These are phyloP conservation scores for Myathropa florea DNA, from an alignment of 2,888 invertebrate genomes.

Conservation along the genomic window DNA sequence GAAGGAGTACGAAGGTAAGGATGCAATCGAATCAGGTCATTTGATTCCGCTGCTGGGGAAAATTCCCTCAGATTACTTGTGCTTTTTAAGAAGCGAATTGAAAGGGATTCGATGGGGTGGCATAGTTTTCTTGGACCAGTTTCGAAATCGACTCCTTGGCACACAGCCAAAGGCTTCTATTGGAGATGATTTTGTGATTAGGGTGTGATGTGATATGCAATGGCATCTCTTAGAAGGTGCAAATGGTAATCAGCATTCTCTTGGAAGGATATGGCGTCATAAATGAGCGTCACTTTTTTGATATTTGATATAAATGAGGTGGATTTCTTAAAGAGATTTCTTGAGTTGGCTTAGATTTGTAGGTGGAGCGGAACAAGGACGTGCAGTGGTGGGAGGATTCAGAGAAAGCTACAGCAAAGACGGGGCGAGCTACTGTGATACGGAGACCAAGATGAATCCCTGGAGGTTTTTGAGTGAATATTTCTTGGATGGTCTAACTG, in stretches of 20 bases:
- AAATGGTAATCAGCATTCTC: background rate
- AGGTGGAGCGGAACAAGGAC: too few relatives aligned
- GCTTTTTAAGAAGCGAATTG: too few relatives aligned
- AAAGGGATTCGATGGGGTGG: background rate
- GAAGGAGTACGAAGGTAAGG: slow-evolving; percentile 79
- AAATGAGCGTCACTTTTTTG: background rate
- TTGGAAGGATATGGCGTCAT: background rate
- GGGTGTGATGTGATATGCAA: background rate
- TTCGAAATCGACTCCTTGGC: background rate
- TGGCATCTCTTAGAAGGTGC: background rate
- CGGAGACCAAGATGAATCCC: too few relatives aligned
- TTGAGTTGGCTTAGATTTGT: too few relatives aligned
- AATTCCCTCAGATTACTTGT: background rate
- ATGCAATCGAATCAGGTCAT: background rate
- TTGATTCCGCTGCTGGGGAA: background rate
- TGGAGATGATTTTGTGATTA: background rate
- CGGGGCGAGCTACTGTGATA: too few relatives aligned
- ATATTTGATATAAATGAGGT: background rate
- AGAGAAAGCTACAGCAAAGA: too few relatives aligned
- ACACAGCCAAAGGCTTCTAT: background rate
- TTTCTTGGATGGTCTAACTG: too few relatives aligned
- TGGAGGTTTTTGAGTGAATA: too few relatives aligned
- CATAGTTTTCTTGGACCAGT: background rate
- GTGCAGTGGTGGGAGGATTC: too few relatives aligned
- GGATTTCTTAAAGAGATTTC: background rate